Evolutionary conservation across 2,888 invertebrate genomes (phyloP), one percentile per base, ranked within the genome.

Genomic region (Formica aserva): DNA sequence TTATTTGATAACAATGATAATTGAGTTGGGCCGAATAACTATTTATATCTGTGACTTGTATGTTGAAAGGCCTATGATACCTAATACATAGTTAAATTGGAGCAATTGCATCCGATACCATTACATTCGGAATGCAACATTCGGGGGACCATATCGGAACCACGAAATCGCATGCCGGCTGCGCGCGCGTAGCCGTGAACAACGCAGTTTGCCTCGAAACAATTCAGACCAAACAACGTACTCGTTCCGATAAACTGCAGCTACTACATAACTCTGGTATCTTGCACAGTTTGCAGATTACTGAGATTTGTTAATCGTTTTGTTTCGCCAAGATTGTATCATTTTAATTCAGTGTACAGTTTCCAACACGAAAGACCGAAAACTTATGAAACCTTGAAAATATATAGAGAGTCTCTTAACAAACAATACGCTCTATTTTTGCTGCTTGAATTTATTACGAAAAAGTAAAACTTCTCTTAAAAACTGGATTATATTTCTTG

Each of bases 161-260:
- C 78, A 69, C 78, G 60, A 78, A 71, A 80, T 80, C 78, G 72
- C 78, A 78, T 69, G 41, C 78, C 69, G 69, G 69, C 32, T 60
- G 78, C 71, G 60, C 69, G 57, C 60, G 69, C 38, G 76, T 45
- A 78, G 60, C 69, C 41, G 32, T 60, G 72, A 80, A 60, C 60
- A 60, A 60, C 45, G 60, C 45, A 71, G 78, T 80, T 77, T 62
- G 72, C 78, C 35, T 35, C 60, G 60, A 80, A 80, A 80, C 71
- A 80, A 80, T 80, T 80, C 78, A 71, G 32, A 80, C 78, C 62
- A 71, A 80, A 55, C 72, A 80, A 80, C 72, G 35, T 69, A 78
- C 60, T 80, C 57, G 60, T 26, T 80, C 26, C 60, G 60, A 80
- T 80, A 62, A 80, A 80, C 71, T 80, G 45, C 60, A 35, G 45